Evolutionary conservation across 2,797 vertebrate species (phyloP).

Genomic region (Nyctalus aviator): DNA sequence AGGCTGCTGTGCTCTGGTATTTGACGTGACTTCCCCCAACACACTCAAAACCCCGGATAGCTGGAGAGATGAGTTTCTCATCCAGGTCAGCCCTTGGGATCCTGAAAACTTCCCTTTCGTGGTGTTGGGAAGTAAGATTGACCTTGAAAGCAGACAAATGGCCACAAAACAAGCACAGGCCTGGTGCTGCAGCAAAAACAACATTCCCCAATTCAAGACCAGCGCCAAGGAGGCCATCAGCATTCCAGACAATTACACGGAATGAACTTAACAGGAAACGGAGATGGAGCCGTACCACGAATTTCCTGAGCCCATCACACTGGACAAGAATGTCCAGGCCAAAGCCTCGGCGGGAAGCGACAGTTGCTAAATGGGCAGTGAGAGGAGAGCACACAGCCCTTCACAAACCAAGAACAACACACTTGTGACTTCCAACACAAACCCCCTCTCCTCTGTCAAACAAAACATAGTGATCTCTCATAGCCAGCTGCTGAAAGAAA

Average conservation of each 20-base stretch:
- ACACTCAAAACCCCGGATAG: conserved; percentile 99
- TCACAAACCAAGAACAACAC: conserved; percentile 87
- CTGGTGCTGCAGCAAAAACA: conserved; percentile 99
- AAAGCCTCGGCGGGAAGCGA: conserved; percentile 95
- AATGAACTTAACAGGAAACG: conserved; percentile 99
- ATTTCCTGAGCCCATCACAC: conserved; percentile 98
- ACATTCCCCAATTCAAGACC: conserved; percentile 99
- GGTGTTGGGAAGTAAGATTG: conserved; percentile 98
- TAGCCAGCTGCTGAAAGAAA: conserved; percentile 88
- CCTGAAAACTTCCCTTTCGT: conserved; percentile 99
- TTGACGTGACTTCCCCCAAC: conserved; percentile 98
- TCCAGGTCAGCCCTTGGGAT: conserved; percentile 98
- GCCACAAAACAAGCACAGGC: conserved; percentile 98
- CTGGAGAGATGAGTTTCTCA: conserved; percentile 98
- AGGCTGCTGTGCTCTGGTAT: conserved; percentile 98
- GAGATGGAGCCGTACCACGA: conserved; percentile 99
- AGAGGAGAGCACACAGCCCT: conserved; percentile 87
- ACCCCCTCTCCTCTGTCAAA: conserved; percentile 86
- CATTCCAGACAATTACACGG: conserved; percentile 98
- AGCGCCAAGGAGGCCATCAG: conserved; percentile 99
- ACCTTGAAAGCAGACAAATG: conserved; percentile 99
- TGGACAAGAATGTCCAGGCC: conserved; percentile 96
- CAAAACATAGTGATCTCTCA: conserved; percentile 82
- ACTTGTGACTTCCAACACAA: conserved; percentile 90
- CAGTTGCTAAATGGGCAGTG: conserved; percentile 95